Percentiles rank a stretch among this genome's conserved stretches.
Evolutionary conservation across 2,888 invertebrate genomes (phyloP).

Genomic region (Rhagophthalmus giganteus): DNA sequence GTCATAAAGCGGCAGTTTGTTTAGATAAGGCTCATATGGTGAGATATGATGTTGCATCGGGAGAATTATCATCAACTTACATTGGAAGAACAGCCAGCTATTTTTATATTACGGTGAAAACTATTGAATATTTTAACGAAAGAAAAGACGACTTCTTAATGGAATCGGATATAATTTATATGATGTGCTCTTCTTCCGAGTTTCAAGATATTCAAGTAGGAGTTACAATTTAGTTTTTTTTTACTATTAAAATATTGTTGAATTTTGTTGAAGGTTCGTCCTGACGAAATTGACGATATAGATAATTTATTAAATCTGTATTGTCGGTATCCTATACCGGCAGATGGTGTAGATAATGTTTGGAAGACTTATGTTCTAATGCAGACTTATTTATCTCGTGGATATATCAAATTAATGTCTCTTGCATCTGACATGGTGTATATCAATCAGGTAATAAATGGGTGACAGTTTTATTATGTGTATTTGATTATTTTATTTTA

Average conservation of each 20-base stretch:
- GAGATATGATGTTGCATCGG: conserved; percentile 82
- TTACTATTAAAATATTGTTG: background rate
- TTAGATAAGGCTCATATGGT: conserved; percentile 95
- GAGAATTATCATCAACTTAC: conserved; percentile 80
- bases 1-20: conserved; percentile 77
- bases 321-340: conserved; percentile 78
- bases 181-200: conserved; percentile 91
- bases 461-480: background rate
- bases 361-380: conserved; percentile 96
- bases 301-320: conserved; percentile 73
- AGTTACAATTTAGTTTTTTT: conserved; percentile 10
- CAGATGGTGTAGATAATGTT: conserved; percentile 85
- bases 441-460: conserved; percentile 72
- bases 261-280: conserved; percentile 69
- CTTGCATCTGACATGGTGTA: conserved; percentile 87
- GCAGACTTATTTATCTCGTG: conserved; percentile 85
- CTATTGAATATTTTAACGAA: conserved; percentile 91
- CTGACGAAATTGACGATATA: conserved; percentile 92
- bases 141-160: conserved; percentile 79
- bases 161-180: conserved; percentile 81
- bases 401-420: conserved; percentile 80
- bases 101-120: conserved; percentile 96
- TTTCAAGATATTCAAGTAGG: conserved; percentile 85
- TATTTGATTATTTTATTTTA: background rate
- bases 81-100: conserved; percentile 96